Evolutionary conservation across 1,140 invertebrate species (phyloP), one percentile per base, ranked within the genome.

Genomic region (Scaptodrosophila lebanonensis): DNA sequence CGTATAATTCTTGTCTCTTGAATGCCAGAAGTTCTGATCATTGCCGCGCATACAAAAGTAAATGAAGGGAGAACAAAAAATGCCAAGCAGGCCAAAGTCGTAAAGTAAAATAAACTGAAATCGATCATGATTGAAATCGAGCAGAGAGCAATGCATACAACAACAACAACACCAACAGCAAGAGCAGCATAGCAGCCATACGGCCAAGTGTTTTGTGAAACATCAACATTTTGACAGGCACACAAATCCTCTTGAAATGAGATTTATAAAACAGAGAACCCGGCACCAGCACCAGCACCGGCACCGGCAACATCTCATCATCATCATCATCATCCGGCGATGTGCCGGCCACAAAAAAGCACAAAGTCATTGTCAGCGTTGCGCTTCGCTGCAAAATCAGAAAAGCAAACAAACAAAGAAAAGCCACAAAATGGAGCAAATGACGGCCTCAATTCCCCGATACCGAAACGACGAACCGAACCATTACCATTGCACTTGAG

Each of bases 141-240:
- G 60, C 67, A 68, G 64, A 72, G 57, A 4, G 22, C 22, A 25
- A 25, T 8, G 22, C 22, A 25, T 25, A 39, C 54, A 49, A 32
- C 38, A 47, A 22, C 51, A 33, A 20, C 15, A 20, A 9, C 27
- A 30, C n/a, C 12, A 2, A 43, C 30, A 11, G 27, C 18, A 27
- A 35, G 7, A 9, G 16, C 22, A n/a, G 39, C 13, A 29, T 13
- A 12, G 22, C 18, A 18, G 6, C 16, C 25, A 16, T 27, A 27
- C 27, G 29, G 12, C 13, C 51, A 42, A 77, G 73, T 79, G 75
- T 79, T 79, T 79, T 79, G 76, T 82, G 75, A 75, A 82, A 82
- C 75, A 82, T 82, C 75, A 82, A 82, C 75, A 82, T 82, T 82
- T 82, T 82, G 75, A 82, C 75, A 82, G 75, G 61, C 75, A 70